These are phyloP conservation scores for Pammene aurita DNA, from an alignment of 2,888 invertebrate genomes.

Conservation along the genomic window DNA sequence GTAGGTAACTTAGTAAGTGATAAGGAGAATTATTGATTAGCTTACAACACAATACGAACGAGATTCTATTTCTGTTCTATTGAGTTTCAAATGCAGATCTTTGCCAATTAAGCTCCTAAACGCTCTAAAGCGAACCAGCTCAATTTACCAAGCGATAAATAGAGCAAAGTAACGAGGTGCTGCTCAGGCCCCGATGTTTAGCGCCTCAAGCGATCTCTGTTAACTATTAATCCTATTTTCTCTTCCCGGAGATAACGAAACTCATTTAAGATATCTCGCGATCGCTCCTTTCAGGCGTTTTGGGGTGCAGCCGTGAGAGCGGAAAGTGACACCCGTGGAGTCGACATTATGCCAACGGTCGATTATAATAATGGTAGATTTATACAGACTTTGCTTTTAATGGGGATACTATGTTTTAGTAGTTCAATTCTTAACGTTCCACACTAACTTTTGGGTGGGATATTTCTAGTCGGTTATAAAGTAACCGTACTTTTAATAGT, in stretches of 20 bases:
- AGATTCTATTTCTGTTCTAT: background rate
- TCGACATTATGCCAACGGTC: slow-evolving; percentile 39
- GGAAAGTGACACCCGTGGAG: slow-evolving; percentile 55
- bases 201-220: slow-evolving; percentile 68
- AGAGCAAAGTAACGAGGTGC: slow-evolving; percentile 42
- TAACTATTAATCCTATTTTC: slow-evolving; percentile 82
- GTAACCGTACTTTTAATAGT: too few species aligned
- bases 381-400: slow-evolving; percentile 2
- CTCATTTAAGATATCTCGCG: slow-evolving; percentile 81
- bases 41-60: too few species aligned
- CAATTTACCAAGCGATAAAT: slow-evolving; percentile 50
- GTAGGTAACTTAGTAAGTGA: too few species aligned
- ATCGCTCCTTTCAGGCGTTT: slow-evolving; percentile 76
- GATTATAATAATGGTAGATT: slow-evolving; percentile 23
- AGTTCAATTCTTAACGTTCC: background rate
- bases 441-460: too few species aligned
- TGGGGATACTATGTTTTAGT: background rate
- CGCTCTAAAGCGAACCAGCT: slow-evolving; percentile 42
- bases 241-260: slow-evolving; percentile 80
- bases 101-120: slow-evolving; percentile 32
- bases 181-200: slow-evolving; percentile 62
- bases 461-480: too few species aligned
- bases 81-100: slow-evolving; percentile 14
- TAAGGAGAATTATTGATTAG: too few species aligned
- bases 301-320: slow-evolving; percentile 68